Percentiles rank a stretch among this genome's conserved stretches.
Evolutionary conservation across 2,888 invertebrate species (phyloP).

Genomic region (Halictus quadricinctus): DNA sequence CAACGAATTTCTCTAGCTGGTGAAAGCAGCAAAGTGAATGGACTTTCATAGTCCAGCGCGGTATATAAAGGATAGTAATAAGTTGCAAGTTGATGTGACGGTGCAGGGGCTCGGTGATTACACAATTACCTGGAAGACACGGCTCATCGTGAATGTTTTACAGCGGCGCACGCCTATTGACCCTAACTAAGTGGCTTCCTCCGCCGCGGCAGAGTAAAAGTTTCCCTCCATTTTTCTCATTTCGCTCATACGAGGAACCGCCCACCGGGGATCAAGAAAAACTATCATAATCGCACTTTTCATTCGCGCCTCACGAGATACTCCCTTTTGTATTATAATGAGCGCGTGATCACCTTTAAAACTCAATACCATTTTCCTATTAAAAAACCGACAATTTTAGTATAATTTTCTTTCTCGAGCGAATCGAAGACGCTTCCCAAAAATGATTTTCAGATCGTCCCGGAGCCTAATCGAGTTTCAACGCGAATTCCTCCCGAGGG

Average conservation of each 20-base stretch:
- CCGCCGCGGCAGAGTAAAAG: not conserved
- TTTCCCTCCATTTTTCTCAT: not conserved
- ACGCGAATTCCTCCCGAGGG: not conserved
- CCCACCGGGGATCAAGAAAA: not conserved
- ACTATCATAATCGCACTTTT: constrained; percentile 20
- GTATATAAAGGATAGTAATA: constrained; percentile 22
- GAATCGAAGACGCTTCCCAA: not conserved
- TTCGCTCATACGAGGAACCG: not conserved
- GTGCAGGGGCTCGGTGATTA: constrained; percentile 36
- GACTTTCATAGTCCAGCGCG: not conserved
- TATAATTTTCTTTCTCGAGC: not conserved
- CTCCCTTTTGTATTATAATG: not conserved
- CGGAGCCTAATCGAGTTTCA: not conserved
- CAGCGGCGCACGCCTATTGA: not conserved
- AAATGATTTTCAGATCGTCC: not conserved
- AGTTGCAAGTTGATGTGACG: constrained; percentile 15
- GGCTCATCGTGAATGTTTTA: constrained; percentile 24
- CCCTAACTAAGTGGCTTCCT: constrained; percentile 27
- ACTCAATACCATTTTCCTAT: not conserved
- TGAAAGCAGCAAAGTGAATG: not conserved
- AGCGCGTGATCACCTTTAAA: not conserved
- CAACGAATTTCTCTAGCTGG: not conserved
- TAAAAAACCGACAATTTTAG: not conserved
- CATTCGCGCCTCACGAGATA: not conserved
- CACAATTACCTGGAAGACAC: constrained; percentile 36